Conservation (phyloP, 2,113 vertebrate genomes). For the Gallinago media region DNA sequence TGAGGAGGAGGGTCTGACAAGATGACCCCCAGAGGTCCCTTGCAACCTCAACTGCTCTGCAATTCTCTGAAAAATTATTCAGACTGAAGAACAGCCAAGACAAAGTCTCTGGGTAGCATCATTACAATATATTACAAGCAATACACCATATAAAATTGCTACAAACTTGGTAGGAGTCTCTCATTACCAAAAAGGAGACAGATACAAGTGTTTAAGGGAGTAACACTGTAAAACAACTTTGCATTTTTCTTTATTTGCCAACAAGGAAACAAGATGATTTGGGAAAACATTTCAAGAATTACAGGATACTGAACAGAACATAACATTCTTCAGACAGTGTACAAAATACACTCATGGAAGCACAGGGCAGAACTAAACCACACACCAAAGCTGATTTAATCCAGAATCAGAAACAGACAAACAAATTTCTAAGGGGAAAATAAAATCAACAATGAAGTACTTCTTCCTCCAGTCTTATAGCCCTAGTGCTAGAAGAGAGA, state of each 20-base stretch:
- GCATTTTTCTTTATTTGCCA: background rate
- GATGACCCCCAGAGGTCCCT: background rate
- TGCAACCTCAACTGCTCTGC: background rate
- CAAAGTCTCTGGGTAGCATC: background rate
- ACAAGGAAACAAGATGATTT: background rate
- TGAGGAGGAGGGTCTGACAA: background rate
- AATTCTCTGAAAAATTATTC: background rate
- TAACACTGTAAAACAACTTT: background rate
- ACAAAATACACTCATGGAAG: background rate
- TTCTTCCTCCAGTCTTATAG: background rate
- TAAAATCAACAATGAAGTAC: background rate
- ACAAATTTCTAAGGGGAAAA: background rate
- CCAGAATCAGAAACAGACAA: background rate
- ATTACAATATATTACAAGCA: background rate
- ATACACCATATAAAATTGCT: background rate
- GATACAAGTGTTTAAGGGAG: background rate
- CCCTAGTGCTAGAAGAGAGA: background rate
- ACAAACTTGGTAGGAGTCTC: background rate
- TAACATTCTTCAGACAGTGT: background rate
- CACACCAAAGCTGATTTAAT: background rate
- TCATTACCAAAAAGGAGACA: background rate
- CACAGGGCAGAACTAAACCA: background rate
- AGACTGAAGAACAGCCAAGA: background rate
- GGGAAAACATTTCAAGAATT: background rate
- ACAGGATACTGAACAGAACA: background rate